Base-by-base conservation (phyloP, 2,113 vertebrate species). In the Esox niger region DNA sequence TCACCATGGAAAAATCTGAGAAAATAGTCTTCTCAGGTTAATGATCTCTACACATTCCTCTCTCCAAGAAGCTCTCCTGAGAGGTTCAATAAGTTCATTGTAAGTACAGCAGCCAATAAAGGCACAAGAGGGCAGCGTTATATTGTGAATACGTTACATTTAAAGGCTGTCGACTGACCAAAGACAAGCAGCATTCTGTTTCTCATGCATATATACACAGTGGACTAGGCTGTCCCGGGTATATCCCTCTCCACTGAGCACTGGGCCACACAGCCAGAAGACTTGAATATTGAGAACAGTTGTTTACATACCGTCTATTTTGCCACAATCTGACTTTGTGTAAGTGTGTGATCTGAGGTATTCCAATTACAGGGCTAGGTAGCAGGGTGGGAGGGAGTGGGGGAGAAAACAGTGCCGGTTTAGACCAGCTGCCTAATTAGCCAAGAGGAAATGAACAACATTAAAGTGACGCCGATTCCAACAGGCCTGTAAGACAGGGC, bases 251-350 rank as follows among this genome's bases (percentile, higher is more conserved):
- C 63, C 57, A 43, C 17, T 6, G 25, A 46, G 33, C 17, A 43
- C 38, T 43, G 38, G 13, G 17, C 38, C 17, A 10, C 52, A 66
- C 63, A 72, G 70, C 66, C 8, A 1, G 43, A 52, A 71, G 78
- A 79, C 80, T 75, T 78, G 55, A 64, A 68, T 72, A 83, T 77
- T 25, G 15, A 75, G 82, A 79, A 66, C 76, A 79, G 83, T 85
- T 87, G 87, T 89, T 86, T 85, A 83, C 85, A 87, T 30, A 62
- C 59, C 21, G 31, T 15, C 31, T 25, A 74, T 33, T 67, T 58
- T 64, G 64, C 31, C 4, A 20, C n/a, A 21, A 31, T 25, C 56
- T 64, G 75, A 71, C 76, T 66, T 8, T 43, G 35, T 43, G 13
- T 38, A 13, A 3, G 13, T 43, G 38, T 43, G 27, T 30, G 31